These are phyloP conservation scores for Ondatra zibethicus DNA, from an alignment of 2,113 vertebrate species.

Conservation along the genomic window DNA sequence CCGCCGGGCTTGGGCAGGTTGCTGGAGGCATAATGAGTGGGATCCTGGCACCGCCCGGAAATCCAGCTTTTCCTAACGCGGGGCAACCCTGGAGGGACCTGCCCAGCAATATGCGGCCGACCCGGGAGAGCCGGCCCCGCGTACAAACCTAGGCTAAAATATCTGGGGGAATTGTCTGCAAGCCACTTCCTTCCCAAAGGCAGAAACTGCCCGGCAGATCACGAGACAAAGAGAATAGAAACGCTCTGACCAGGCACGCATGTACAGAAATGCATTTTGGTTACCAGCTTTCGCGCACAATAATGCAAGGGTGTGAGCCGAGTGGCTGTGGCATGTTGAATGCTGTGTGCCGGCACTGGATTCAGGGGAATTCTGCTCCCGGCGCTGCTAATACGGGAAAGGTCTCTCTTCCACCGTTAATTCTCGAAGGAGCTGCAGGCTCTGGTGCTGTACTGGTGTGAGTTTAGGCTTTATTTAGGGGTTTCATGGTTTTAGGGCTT, in stretches of 20 bases:
- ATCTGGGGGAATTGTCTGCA: slow-evolving; percentile 52
- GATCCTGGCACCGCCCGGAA: slow-evolving; percentile 61
- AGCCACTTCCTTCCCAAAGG: slow-evolving; percentile 52
- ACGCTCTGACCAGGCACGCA: slow-evolving; percentile 20
- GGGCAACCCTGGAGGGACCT: slow-evolving; percentile 33
- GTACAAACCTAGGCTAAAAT: slow-evolving; percentile 29
- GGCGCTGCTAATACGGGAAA: neutral
- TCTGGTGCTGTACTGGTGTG: neutral
- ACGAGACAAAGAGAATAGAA: slow-evolving; percentile 70
- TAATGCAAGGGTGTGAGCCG: slow-evolving; percentile 42
- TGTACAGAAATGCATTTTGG: slow-evolving; percentile 38
- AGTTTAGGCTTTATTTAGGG: neutral
- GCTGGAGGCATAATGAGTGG: slow-evolving; percentile 42
- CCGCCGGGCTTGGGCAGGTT: slow-evolving; percentile 57
- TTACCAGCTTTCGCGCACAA: slow-evolving; percentile 41
- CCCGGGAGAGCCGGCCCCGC: slow-evolving; percentile 11
- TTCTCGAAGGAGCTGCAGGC: neutral
- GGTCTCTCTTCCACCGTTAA: slow-evolving; percentile 42
- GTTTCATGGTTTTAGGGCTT: neutral
- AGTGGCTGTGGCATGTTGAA: slow-evolving; percentile 71
- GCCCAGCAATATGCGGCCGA: slow-evolving; percentile 73
- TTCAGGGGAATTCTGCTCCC: slow-evolving; percentile 49
- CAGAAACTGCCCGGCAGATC: slow-evolving; percentile 54
- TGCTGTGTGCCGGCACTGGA: slow-evolving; percentile 26
- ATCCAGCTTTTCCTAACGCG: slow-evolving; percentile 35